Evolutionary conservation across 2,888 invertebrate species (phyloP).

Genomic region (Torymus texanus): DNA sequence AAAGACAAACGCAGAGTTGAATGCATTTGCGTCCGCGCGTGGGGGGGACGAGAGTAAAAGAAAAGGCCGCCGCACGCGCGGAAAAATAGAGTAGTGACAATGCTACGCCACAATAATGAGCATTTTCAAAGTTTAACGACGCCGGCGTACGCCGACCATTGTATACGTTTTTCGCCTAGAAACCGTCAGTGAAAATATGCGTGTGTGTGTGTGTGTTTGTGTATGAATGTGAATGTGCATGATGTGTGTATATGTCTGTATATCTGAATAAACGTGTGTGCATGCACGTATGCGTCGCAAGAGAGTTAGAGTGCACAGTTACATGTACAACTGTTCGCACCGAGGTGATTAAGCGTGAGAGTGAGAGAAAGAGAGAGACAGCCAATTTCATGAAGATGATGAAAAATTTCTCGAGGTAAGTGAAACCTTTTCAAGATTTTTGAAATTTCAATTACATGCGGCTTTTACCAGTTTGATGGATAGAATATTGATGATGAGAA

Average conservation of each 20-base stretch:
- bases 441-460: too few species aligned
- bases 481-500: too few species aligned
- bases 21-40: not conserved
- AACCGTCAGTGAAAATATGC: not conserved
- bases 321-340: too few species aligned
- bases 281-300: too few species aligned
- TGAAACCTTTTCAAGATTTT: too few species aligned
- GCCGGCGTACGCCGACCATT: slow-evolving; percentile 58
- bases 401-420: too few species aligned
- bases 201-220: not conserved
- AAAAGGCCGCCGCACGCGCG: slow-evolving; percentile 34
- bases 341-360: too few species aligned
- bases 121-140: slow-evolving; percentile 64
- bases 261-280: too few species aligned
- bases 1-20: slow-evolving; percentile 20
- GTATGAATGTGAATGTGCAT: slow-evolving; percentile 28
- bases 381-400: too few species aligned
- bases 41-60: slow-evolving; percentile 10
- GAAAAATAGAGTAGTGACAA: slow-evolving; percentile 49
- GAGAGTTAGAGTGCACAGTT: too few species aligned
- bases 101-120: slow-evolving; percentile 58
- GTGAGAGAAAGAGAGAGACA: too few species aligned
- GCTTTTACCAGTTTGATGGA: too few species aligned
- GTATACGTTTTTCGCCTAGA: slow-evolving; percentile 45
- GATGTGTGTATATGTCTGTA: not conserved